Base-by-base conservation (phyloP, 2,888 invertebrate genomes). In the Agonopterix heracliana region DNA sequence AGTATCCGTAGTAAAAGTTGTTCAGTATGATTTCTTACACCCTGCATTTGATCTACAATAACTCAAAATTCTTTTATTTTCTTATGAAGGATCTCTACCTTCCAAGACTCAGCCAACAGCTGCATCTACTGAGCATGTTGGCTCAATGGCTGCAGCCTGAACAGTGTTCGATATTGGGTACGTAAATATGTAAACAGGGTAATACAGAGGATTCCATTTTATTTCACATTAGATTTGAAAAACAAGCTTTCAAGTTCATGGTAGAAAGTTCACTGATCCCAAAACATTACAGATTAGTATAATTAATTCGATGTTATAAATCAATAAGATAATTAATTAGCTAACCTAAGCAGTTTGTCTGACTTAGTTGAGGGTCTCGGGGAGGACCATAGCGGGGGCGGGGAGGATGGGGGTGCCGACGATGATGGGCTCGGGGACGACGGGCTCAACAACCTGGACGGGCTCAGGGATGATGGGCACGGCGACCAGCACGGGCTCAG, bases 291-390 rank as follows among this genome's bases (percentile, higher is more conserved):
- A 38, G 9, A 38, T n/a, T 38, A n/a, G n/a, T 10, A 5, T 36
- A 36, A 36, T 10, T 9, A 35, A 35, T 4, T 8, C 9, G 35
- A 35, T 9, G 9, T 35, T 8, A 9, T 35, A 8, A 35, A 35
- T 35, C 4, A 35, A 35, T 35, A 8, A 35, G 35, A 4, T 35
- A 35, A 9, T 35, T 2, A 36, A 36, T 36, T 7, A 38, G 5
- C 26, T n/a, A 38, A 10, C 38, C 4, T 38, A 38, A 10, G 5
- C 38, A 38, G n/a, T 36, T 36, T 36, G 13, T 59, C n/a, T 60
- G 63, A 46, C 55, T 71, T 71, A 74, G 66, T 72, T 72, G 49
- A 74, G 70, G 45, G 46, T 54, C 13, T 68, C 72, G 42, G 75
- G 75, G 14, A 68, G 61, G 43, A 54, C 50, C 50, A 68, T 54